Base-by-base conservation (phyloP, 1,140 invertebrate genomes). In the Mya arenaria region DNA sequence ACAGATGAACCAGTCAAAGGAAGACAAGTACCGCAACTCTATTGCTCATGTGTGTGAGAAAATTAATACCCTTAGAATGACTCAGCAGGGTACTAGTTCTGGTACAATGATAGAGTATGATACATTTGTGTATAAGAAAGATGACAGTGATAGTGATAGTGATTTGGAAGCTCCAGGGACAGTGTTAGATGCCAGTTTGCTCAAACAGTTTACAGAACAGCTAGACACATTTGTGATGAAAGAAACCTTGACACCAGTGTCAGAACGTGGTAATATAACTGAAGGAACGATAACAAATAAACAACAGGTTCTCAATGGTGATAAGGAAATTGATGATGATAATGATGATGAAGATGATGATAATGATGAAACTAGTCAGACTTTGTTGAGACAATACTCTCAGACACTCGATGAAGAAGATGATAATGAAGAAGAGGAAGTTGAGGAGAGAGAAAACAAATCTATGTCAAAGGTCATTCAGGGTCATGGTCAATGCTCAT, bases 201-300 rank as follows among this genome's bases (percentile, higher is more conserved):
- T 83, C 28, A 30, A 62, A 62, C 72, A 83, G 44, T 80, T 69
- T 37, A 71, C 77, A 34, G 65, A 80, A 71, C 65, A 80, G 52
- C 55, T 80, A 3, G 66, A 80, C 62, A 80, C 77, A 30, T 80
- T 80, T 62, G 77, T 80, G 23, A 69, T 80, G 55, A 80, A 62
- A 30, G 74, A 63, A 6, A 39, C 44, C 23, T 41, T 41, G 15
- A 72, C 58, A 3, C 17, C 58, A 58, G 60, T 48, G 17, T 39
- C 28, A 4, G 60, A 73, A n/a, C 48, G 39, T 63, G 60, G 73
- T 65, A 41, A 63, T 55, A 55, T 48, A 0, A 36, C 37, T 3
- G 28, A 30, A 58, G 55, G 37, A 19, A 56, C 32, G 0, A 34
- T 44, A 19, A 81, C 44, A 55, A 39, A n/a, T n/a, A n/a, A n/a